These are phyloP conservation scores for Aphelinus atriplicis DNA, from an alignment of 1,140 invertebrate genomes.

Conservation along the genomic window DNA sequence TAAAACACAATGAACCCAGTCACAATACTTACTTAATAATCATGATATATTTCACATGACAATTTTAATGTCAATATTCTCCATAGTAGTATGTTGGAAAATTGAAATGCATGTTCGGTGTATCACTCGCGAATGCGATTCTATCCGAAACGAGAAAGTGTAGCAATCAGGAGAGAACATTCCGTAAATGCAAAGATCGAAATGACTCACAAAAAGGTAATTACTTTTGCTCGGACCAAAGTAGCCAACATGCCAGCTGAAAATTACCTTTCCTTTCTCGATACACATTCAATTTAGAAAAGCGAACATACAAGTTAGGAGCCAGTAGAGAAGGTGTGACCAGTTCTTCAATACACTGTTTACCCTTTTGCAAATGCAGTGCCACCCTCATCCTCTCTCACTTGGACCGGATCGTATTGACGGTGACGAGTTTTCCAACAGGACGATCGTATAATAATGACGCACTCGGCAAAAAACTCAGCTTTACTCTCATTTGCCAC, in stretches of 20 bases:
- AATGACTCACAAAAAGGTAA: conserved; percentile 46
- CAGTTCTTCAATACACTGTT: conserved; percentile 25
- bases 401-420: background rate
- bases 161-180: background rate
- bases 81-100: no score
- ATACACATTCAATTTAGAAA: conserved; percentile 58
- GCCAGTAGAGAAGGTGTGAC: conserved; percentile 17
- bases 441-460: conserved; percentile 38
- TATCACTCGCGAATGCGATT: no score
- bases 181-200: conserved; percentile 24
- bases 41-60: no score
- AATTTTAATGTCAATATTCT: no score
- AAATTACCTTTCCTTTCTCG: conserved; percentile 55
- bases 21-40: no score
- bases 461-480: no score
- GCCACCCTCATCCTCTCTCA: background rate
- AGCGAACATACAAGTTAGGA: conserved; percentile 39
- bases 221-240: conserved; percentile 60
- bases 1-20: no score
- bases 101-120: no score
- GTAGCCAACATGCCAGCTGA: conserved; percentile 35
- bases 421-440: conserved; percentile 21
- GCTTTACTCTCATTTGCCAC: no score
- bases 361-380: background rate
- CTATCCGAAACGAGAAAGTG: conserved; percentile 5